Evolutionary conservation across 2,113 vertebrate species (phyloP).

Genomic region (Rallus limicola): DNA sequence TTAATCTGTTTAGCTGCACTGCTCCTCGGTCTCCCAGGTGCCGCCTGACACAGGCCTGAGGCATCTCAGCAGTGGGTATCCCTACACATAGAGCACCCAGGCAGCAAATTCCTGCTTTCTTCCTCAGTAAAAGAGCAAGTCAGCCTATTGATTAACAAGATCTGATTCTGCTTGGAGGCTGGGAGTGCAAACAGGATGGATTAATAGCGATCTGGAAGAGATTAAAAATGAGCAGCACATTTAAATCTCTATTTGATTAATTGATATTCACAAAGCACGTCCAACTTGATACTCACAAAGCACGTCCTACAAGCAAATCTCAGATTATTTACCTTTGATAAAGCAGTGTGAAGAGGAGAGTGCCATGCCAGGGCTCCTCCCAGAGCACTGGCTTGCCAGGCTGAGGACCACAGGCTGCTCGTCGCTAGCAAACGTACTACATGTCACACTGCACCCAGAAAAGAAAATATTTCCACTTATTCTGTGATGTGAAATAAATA

Average conservation of each 20-base stretch:
- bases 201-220: not conserved
- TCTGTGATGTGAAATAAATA: not conserved
- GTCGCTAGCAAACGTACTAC: not conserved
- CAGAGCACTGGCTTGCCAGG: not conserved
- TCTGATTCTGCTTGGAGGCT: not conserved
- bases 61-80: not conserved
- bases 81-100: not conserved
- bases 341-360: rapidly evolving
- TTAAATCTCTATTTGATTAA: not conserved
- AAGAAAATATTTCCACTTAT: not conserved
- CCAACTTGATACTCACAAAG: not conserved
- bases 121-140: not conserved
- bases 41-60: not conserved
- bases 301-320: not conserved
- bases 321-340: not conserved
- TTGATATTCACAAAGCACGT: not conserved
- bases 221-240: not conserved
- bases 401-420: not conserved
- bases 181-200: not conserved
- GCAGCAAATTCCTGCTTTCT: not conserved
- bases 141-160: not conserved
- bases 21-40: not conserved
- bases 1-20: slow-evolving; percentile 12
- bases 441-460: not conserved
- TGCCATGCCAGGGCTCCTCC: not conserved